A percentile compares a stretch with the other conserved stretches of the same genome.
Evolutionary conservation across 1,140 invertebrate genomes (phyloP).

Genomic region (Drosophila obscura): DNA sequence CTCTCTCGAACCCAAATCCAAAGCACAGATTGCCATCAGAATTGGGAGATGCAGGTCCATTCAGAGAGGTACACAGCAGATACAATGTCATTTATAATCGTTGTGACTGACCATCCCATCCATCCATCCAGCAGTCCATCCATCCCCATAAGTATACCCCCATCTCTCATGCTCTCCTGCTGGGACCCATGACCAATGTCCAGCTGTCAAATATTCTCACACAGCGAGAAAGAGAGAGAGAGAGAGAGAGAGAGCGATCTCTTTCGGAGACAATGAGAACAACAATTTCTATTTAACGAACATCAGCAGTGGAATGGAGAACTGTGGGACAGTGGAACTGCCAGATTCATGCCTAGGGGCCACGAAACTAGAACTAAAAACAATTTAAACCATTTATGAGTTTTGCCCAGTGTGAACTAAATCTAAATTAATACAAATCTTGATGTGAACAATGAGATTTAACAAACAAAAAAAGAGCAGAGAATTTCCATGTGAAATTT

Average conservation of each 20-base stretch:
- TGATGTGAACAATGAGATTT: conserved; percentile 7
- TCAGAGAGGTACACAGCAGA: conserved; percentile 59
- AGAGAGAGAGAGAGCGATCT: background rate
- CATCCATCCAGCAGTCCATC: background rate
- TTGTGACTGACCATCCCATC: conserved; percentile 46
- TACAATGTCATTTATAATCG: conserved; percentile 81
- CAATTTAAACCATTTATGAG: conserved; percentile 59
- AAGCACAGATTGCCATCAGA: conserved; percentile 54
- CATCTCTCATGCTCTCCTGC: background rate
- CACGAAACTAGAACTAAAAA: conserved; percentile 45
- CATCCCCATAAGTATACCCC: conserved; percentile 1
- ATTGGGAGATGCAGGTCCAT: conserved; percentile 64
- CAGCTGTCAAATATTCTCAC: conserved; percentile 56
- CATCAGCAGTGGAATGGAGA: conserved; percentile 6
- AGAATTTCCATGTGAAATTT: conserved; percentile 5
- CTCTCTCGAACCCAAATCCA: conserved; percentile 31
- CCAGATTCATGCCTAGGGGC: no score
- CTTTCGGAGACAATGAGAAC: conserved; percentile 35
- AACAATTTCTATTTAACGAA: conserved; percentile 68
- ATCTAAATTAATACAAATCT: conserved; percentile 43
- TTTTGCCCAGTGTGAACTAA: conserved; percentile 37
- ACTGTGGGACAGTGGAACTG: background rate
- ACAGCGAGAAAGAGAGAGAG: conserved; percentile 19
- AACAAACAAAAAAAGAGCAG: background rate
- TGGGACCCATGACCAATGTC: conserved; percentile 46